Base-by-base conservation (phyloP, 2,888 invertebrate species). In the Cremastobaeus sp. region DNA sequence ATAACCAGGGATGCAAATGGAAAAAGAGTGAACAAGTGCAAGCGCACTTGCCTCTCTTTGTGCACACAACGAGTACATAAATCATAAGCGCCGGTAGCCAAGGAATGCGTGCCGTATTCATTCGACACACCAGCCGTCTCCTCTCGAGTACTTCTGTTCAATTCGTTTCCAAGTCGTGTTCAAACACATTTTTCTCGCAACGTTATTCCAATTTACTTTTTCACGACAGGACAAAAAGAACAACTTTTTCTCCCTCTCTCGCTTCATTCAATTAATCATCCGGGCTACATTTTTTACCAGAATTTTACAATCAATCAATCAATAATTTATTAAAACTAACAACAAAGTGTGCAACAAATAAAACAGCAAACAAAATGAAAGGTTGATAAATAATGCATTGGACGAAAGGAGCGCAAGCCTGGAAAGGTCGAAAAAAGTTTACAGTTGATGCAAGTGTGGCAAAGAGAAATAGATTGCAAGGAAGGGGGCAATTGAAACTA, bases 11-110 rank as follows among this genome's bases (percentile, higher is more conserved):
- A n/a, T n/a, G n/a, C n/a, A n/a, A n/a, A n/a, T n/a, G 12, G 0
- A 17, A 43, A 45, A 20, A 41, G 37, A 35, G 37, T 39, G 25
- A 37, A 43, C 52, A 43, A 34, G 50, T 39, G 47, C 18, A 14
- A 25, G 48, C 6, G 25, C 62, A 64, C 54, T 73, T 55, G 62
- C 54, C 43, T n/a, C n/a, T n/a, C n/a, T n/a, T n/a, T n/a, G n/a
- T n/a, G n/a, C n/a, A n/a, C n/a, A n/a, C n/a, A n/a, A 41, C 60
- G 65, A 68, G 74, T 76, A 76, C 70, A 76, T 76, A 76, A 77
- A 77, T 77, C 77, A 80, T 73, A 76, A 81, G 78, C 78, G 76
- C 78, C 80, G 73, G 82, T 82, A 79, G 81, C 78, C 59, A 62
- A 70, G 78, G 78, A 78, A 80, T 79, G 80, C 78, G 78, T 78